Percentiles rank a stretch among this genome's conserved stretches.
phyloP scores from a whole-genome alignment of 1,140 invertebrate species.

The Batillaria attramentaria region DNA sequence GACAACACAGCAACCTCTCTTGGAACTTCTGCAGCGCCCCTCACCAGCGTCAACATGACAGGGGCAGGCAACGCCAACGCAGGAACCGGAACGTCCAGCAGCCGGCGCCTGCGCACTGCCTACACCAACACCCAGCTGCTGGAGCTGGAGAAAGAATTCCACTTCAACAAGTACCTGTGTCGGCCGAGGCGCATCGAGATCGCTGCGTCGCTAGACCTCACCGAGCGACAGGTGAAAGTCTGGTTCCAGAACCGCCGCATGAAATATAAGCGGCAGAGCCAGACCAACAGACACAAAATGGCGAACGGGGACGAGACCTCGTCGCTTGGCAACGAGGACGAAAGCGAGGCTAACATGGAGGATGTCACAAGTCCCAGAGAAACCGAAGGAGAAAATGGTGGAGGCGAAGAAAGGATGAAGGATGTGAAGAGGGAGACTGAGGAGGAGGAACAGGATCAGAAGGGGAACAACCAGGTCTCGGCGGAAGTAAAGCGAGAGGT shows the following conservation, averaged over 20 bases:
- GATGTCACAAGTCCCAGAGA: background rate
- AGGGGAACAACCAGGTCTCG: background rate
- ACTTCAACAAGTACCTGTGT: constrained; percentile 85
- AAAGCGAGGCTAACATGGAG: background rate
- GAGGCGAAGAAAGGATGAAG: background rate
- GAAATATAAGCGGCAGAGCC: constrained; percentile 67
- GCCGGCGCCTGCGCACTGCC: constrained; percentile 85
- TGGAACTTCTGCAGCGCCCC: background rate
- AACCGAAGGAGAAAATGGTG: background rate
- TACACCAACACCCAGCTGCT: constrained; percentile 99
- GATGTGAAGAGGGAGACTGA: constrained; percentile 1
- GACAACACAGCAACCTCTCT: no score
- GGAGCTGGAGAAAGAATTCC: constrained; percentile 96
- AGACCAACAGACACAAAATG: constrained; percentile 45
- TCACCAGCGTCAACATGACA: background rate
- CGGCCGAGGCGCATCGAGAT: constrained; percentile 87
- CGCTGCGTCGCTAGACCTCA: constrained; percentile 81
- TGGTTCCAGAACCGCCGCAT: constrained; percentile 68
- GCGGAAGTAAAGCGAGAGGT: no score
- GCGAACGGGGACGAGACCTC: constrained; percentile 13
- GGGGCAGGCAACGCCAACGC: background rate
- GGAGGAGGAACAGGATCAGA: background rate
- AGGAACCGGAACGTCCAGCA: constrained; percentile 37
- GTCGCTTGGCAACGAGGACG: background rate
- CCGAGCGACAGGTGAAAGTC: constrained; percentile 73